Evolutionary conservation across 2,797 vertebrate species (phyloP).

Genomic region (Dallia pectoralis): DNA sequence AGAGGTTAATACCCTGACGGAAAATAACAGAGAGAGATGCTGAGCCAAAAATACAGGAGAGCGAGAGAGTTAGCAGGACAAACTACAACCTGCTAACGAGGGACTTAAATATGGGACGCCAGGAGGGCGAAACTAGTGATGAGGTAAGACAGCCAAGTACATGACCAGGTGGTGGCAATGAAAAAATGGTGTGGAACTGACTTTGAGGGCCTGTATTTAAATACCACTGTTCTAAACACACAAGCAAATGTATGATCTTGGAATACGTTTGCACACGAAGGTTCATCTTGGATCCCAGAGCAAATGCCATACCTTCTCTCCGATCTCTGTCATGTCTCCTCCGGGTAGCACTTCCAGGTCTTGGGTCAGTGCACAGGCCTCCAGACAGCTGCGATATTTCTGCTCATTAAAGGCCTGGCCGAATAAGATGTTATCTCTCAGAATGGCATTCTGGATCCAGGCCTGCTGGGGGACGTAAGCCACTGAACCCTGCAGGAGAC

Average conservation of each 20-base stretch:
- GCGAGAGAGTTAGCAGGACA: background rate
- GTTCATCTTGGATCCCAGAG: background rate
- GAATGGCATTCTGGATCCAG: conserved; percentile 94
- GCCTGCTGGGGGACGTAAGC: conserved; percentile 97
- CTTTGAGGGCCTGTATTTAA: no score
- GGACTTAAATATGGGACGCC: no score
- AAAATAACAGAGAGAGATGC: background rate
- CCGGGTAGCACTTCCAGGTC: conserved; percentile 93
- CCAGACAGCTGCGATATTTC: conserved; percentile 82
- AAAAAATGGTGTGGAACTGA: no score
- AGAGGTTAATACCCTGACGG: conserved; percentile 93
- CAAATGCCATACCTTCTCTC: conserved; percentile 85
- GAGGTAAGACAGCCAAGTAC: no score
- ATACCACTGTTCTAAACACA: background rate
- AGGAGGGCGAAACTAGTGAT: no score
- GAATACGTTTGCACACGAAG: background rate
- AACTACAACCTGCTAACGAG: no score
- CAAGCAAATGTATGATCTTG: background rate
- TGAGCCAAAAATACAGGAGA: background rate
- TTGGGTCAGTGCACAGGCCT: conserved; percentile 87
- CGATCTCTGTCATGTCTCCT: conserved; percentile 93
- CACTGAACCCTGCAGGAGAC: conserved; percentile 83
- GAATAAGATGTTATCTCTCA: conserved; percentile 95
- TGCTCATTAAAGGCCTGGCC: conserved; percentile 78
- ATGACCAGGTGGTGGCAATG: no score